phyloP scores from a whole-genome alignment of 1,140 invertebrate species.

The Drosophila tani region DNA sequence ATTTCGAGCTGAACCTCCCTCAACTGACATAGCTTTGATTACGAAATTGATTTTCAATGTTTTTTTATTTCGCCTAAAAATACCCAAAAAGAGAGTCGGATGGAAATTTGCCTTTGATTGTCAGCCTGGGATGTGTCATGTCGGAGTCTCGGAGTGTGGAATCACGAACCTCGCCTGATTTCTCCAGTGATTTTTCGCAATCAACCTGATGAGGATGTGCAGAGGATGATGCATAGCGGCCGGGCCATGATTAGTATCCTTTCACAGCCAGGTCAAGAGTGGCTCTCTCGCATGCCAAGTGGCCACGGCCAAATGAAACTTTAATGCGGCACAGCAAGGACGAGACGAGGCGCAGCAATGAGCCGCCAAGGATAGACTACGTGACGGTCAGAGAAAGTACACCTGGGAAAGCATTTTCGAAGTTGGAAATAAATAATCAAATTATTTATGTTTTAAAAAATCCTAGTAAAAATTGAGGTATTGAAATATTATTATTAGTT shows the following conservation, averaged over 20 bases:
- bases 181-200: conserved; percentile 80
- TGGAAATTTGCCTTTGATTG: conserved; percentile 27
- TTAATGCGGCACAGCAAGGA: conserved; percentile 56
- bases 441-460: no score
- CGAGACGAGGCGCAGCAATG: conserved; percentile 11
- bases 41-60: conserved; percentile 68
- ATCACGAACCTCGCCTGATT: conserved; percentile 60
- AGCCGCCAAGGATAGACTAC: conserved; percentile 35
- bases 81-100: conserved; percentile 20
- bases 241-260: conserved; percentile 72
- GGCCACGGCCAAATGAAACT: conserved; percentile 59
- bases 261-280: conserved; percentile 17
- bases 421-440: neutral
- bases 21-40: conserved; percentile 45
- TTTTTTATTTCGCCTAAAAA: conserved; percentile 38
- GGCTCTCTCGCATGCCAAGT: conserved; percentile 39
- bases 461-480: no score
- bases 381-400: conserved; percentile 54
- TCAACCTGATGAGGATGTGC: conserved; percentile 65
- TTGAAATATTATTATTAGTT: no score
- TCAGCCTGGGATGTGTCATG: conserved; percentile 30
- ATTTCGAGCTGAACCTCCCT: conserved; percentile 36
- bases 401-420: neutral
- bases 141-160: neutral
- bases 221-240: conserved; percentile 60